Conservation (phyloP, 2,888 invertebrate genomes). For the Ganaspis brasiliensis region DNA sequence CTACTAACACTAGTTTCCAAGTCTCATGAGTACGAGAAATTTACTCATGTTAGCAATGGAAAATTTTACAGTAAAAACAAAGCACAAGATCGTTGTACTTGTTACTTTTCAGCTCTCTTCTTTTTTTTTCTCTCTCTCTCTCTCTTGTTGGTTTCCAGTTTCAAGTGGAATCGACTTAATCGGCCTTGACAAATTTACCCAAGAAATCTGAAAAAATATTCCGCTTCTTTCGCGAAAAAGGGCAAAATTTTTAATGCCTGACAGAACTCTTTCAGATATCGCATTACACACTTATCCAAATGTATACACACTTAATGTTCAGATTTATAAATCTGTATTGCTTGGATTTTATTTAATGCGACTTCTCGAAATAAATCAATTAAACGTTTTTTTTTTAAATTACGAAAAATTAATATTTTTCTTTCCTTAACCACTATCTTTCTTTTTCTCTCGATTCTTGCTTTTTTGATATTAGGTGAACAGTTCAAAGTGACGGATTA, state of each 20-base stretch:
- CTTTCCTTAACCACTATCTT: background rate
- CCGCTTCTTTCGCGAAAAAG: background rate
- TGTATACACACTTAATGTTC: slow-evolving; percentile 14
- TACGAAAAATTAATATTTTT: too few species aligned
- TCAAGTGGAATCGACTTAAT: slow-evolving; percentile 16
- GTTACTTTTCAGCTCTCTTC: slow-evolving; percentile 4
- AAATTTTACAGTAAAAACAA: slow-evolving; percentile 68
- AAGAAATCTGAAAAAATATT: slow-evolving; percentile 13
- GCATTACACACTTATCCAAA: slow-evolving; percentile 13
- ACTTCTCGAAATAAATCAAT: background rate
- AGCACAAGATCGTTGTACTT: slow-evolving; percentile 39
- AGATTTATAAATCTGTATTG: slow-evolving; percentile 22
- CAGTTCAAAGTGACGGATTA: background rate
- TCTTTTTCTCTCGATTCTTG: background rate
- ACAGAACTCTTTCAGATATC: slow-evolving; percentile 17
- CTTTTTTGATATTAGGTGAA: background rate
- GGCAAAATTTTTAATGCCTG: background rate
- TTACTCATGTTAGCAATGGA: slow-evolving; percentile 70
- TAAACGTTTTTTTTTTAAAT: too few species aligned
- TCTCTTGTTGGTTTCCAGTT: slow-evolving; percentile 15
- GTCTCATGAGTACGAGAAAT: slow-evolving; percentile 66
- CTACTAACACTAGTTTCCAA: slow-evolving; percentile 63
- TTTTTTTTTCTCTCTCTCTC: slow-evolving; percentile 4
- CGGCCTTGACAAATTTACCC: slow-evolving; percentile 31
- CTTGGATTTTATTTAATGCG: background rate